Conservation (phyloP, 2,888 invertebrate genomes). For the Diplazon laetatorius region DNA sequence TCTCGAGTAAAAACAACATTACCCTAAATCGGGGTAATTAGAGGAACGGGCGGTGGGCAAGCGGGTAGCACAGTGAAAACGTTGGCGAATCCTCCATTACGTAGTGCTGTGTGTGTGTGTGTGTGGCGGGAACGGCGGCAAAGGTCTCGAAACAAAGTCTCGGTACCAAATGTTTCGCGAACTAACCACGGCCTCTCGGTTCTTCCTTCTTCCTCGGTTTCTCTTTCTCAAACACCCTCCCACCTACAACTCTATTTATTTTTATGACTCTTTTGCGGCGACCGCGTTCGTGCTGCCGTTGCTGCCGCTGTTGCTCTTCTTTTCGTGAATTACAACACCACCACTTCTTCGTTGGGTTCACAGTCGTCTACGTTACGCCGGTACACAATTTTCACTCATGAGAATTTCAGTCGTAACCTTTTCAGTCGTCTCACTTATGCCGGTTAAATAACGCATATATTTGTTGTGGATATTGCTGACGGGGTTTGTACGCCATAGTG, state of each 20-base stretch:
- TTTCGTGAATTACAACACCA: constrained; percentile 61
- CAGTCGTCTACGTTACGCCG: constrained; percentile 22
- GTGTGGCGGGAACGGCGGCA: constrained; percentile 22
- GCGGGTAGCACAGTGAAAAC: constrained; percentile 52
- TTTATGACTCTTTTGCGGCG: constrained; percentile 67
- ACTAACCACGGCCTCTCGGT: constrained; percentile 53
- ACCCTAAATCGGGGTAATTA: constrained; percentile 74
- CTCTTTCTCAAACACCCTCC: constrained; percentile 56
- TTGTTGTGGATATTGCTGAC: constrained; percentile 57
- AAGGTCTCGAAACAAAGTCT: constrained; percentile 54
- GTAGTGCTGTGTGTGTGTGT: constrained; percentile 24
- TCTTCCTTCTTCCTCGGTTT: constrained; percentile 32
- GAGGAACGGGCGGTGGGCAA: constrained; percentile 52
- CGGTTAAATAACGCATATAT: constrained; percentile 61
- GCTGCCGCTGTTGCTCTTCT: constrained; percentile 53
- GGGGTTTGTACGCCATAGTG: not conserved
- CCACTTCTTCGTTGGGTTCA: constrained; percentile 24
- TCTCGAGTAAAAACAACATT: constrained; percentile 70
- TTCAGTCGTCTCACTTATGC: constrained; percentile 50
- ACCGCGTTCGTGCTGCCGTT: constrained; percentile 47
- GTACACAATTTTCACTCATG: constrained; percentile 31
- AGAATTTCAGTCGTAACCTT: constrained; percentile 34
- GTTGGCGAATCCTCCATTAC: constrained; percentile 48
- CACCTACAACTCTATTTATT: constrained; percentile 63
- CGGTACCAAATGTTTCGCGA: constrained; percentile 63